These are phyloP conservation scores for Strigamia crassipes DNA, from an alignment of 2,888 invertebrate species.

Conservation along the genomic window DNA sequence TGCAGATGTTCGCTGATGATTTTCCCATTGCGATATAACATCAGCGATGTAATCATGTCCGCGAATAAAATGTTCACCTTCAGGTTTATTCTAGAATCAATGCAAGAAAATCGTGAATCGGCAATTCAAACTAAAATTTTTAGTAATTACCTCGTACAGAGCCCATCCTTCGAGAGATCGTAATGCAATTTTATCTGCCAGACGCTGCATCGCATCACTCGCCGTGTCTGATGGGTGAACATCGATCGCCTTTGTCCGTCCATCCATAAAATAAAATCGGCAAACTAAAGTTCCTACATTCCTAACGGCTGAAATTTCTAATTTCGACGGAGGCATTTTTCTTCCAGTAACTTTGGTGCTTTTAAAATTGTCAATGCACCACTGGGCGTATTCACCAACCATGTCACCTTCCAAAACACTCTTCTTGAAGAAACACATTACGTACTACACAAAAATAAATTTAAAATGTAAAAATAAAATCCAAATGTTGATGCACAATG, in stretches of 20 bases:
- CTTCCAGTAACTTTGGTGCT: slow-evolving; percentile 81
- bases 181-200: slow-evolving; percentile 83
- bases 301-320: slow-evolving; percentile 93
- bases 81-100: slow-evolving; percentile 70
- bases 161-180: slow-evolving; percentile 90
- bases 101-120: not conserved
- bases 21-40: slow-evolving; percentile 93
- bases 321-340: slow-evolving; percentile 84
- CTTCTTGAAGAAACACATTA: slow-evolving; percentile 74
- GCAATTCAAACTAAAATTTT: not conserved
- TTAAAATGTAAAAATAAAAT: not conserved
- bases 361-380: slow-evolving; percentile 91
- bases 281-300: slow-evolving; percentile 89
- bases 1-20: slow-evolving; percentile 53
- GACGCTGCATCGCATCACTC: slow-evolving; percentile 82
- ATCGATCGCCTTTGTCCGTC: slow-evolving; percentile 91
- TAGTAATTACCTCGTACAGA: slow-evolving; percentile 67
- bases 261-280: slow-evolving; percentile 90
- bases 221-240: slow-evolving; percentile 94
- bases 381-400: slow-evolving; percentile 83
- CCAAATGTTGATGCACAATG: not conserved
- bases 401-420: slow-evolving; percentile 70
- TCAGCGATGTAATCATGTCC: slow-evolving; percentile 91
- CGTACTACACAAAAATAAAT: slow-evolving; percentile 64
- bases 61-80: slow-evolving; percentile 86